Evolutionary conservation across 1,140 invertebrate species (phyloP).

Genomic region (silkworm (Bombyx mori)): DNA sequence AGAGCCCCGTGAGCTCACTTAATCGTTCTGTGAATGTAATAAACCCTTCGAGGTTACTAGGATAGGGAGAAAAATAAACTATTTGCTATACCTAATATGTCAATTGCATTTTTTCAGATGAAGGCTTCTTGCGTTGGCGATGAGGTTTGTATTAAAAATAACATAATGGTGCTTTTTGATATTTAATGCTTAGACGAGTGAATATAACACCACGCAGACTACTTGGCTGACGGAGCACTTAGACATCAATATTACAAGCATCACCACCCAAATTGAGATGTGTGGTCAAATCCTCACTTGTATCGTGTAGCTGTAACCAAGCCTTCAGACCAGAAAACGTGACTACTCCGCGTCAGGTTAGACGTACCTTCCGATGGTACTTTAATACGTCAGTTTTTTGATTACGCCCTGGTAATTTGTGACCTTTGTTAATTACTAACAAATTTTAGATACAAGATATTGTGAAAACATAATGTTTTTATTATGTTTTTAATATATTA

Average conservation of each 20-base stretch:
- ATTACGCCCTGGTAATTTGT: background rate
- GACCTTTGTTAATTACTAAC: background rate
- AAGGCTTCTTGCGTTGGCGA: background rate
- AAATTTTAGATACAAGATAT: background rate
- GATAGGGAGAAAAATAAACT: background rate
- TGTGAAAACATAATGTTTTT: background rate
- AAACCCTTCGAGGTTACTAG: background rate
- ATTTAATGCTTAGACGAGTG: too few relatives aligned
- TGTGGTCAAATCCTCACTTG: too few relatives aligned
- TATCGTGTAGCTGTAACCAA: too few relatives aligned
- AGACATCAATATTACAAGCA: too few relatives aligned
- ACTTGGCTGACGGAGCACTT: too few relatives aligned
- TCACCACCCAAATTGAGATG: too few relatives aligned
- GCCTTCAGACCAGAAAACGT: too few relatives aligned
- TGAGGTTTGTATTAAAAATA: background rate
- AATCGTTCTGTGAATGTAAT: background rate
- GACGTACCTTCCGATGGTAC: too few relatives aligned
- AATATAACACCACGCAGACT: too few relatives aligned
- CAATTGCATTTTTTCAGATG: slow-evolving; percentile 6
- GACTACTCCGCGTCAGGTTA: too few relatives aligned
- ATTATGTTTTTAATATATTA: background rate
- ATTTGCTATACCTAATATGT: background rate
- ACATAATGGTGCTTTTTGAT: background rate
- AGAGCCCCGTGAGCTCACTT: background rate
- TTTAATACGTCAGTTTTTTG: too few relatives aligned